A percentile compares a stretch with the other conserved stretches of the same genome.
These are phyloP conservation scores for Bombus sylvicola DNA, from an alignment of 1,140 invertebrate species.

Conservation along the genomic window DNA sequence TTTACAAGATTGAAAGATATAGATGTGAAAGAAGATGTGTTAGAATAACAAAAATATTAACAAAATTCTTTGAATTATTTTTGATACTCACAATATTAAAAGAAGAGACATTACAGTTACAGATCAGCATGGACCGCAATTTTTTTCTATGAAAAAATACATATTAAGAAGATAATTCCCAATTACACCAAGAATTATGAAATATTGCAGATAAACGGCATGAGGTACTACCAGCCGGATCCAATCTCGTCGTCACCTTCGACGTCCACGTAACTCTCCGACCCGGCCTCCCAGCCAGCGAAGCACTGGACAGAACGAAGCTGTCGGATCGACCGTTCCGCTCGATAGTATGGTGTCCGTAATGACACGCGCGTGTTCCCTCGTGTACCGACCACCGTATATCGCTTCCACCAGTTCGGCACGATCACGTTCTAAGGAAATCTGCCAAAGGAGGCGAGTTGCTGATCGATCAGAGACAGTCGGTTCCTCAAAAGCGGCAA, in stretches of 20 bases:
- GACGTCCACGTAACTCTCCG: constrained; percentile 66
- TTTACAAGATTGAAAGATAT: no score
- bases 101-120: neutral
- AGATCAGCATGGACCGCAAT: neutral
- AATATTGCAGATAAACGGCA: constrained; percentile 88
- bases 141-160: neutral
- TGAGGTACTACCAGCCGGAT: constrained; percentile 88
- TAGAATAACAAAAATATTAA: no score
- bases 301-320: constrained; percentile 33
- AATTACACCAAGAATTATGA: neutral
- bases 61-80: no score
- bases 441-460: neutral
- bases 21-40: no score
- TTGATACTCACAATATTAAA: no score
- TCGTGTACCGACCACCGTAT: constrained; percentile 6
- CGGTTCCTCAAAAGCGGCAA: neutral
- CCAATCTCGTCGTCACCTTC: constrained; percentile 69
- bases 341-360: constrained; percentile 21
- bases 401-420: neutral
- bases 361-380: constrained; percentile 25
- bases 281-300: constrained; percentile 10
- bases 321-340: constrained; percentile 32
- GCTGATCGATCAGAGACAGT: neutral
- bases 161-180: neutral
- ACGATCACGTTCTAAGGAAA: neutral